phyloP scores from a whole-genome alignment of 1,140 invertebrate species.

The Paralvinella palmiformis region DNA sequence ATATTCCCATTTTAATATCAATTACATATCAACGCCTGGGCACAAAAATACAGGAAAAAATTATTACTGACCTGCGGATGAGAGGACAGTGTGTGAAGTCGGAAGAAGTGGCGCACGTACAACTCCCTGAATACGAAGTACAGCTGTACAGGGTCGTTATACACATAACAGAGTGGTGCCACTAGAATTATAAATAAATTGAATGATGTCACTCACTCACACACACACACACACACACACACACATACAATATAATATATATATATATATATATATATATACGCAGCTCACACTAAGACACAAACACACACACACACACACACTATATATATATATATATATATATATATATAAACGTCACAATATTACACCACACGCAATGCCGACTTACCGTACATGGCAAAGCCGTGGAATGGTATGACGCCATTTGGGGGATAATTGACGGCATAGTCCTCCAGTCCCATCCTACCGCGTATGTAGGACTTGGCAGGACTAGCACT shows the following conservation, averaged over 20 bases:
- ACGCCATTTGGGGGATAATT: conserved; percentile 88
- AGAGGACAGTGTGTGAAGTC: conserved; percentile 82
- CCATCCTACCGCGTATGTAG: conserved; percentile 46
- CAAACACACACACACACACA: too few relatives aligned
- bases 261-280: too few relatives aligned
- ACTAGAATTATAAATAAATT: too few relatives aligned
- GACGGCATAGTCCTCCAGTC: conserved; percentile 52
- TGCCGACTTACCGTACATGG: conserved; percentile 91
- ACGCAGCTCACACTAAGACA: too few relatives aligned
- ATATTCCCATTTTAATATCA: too few relatives aligned
- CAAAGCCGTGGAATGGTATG: conserved; percentile 93
- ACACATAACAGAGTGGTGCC: conserved; percentile 89
- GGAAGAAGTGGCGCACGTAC: conserved; percentile 85
- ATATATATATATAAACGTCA: too few relatives aligned
- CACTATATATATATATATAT: too few relatives aligned
- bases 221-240: too few relatives aligned
- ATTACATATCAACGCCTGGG: neutral
- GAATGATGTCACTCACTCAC: too few relatives aligned
- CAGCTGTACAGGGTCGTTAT: conserved; percentile 75
- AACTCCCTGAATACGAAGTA: conserved; percentile 88
- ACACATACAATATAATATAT: too few relatives aligned
- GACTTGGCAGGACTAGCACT: conserved; percentile 48
- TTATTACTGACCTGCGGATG: conserved; percentile 76
- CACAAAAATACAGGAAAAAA: conserved; percentile 54
- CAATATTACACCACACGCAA: neutral